Evolutionary conservation across 2,113 vertebrate species (phyloP).

Genomic region (Zapus hudsonius): DNA sequence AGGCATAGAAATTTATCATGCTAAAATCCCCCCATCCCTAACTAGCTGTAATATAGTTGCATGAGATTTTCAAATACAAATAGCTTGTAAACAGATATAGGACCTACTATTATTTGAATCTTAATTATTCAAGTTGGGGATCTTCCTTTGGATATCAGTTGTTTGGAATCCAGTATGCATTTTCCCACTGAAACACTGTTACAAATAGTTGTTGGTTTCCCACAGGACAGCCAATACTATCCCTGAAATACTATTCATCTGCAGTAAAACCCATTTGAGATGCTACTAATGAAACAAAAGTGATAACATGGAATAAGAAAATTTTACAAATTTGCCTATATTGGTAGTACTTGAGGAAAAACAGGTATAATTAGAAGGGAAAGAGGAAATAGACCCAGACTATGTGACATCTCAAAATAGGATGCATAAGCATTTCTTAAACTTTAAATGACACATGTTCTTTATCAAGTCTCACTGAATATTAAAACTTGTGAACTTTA

Average conservation of each 20-base stretch:
- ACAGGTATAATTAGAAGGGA: constrained; percentile 26
- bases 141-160: constrained; percentile 56
- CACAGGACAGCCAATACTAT: constrained; percentile 28
- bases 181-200: constrained; percentile 52
- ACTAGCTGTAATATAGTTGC: constrained; percentile 52
- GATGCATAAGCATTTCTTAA: constrained; percentile 23
- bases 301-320: neutral
- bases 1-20: constrained; percentile 18
- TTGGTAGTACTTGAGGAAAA: constrained; percentile 14
- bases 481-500: constrained; percentile 38
- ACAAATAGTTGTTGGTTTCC: neutral
- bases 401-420: constrained; percentile 17
- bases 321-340: neutral
- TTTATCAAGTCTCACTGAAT: constrained; percentile 31
- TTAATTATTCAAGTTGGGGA: constrained; percentile 55
- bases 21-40: neutral
- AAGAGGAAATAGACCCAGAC: constrained; percentile 19
- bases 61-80: constrained; percentile 56
- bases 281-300: constrained; percentile 15
- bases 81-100: constrained; percentile 50
- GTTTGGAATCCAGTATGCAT: constrained; percentile 59
- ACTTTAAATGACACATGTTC: neutral
- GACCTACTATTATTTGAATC: constrained; percentile 59
- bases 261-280: neutral
- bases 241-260: constrained; percentile 35